Evolutionary conservation across 2,888 invertebrate genomes (phyloP).

Genomic region (Troilus luridus): DNA sequence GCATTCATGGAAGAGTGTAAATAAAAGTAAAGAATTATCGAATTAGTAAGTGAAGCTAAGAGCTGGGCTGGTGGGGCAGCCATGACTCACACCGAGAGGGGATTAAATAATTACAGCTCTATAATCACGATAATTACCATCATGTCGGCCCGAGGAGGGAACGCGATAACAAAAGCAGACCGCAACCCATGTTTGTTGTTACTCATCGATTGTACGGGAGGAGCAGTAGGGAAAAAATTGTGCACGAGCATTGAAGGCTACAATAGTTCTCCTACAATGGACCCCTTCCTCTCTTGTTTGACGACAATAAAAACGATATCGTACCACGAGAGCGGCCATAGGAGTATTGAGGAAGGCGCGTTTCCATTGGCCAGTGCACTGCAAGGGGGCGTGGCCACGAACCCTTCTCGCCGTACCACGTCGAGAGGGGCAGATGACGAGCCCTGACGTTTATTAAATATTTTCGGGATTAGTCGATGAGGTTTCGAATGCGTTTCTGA

Average conservation of each 20-base stretch:
- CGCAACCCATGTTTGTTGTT: slow-evolving; percentile 53
- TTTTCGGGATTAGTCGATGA: slow-evolving; percentile 57
- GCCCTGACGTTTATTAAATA: slow-evolving; percentile 60
- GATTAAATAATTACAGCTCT: slow-evolving; percentile 41
- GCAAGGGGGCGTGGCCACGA: neutral
- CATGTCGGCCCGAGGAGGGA: slow-evolving; percentile 10
- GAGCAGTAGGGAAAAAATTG: neutral
- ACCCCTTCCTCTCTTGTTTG: slow-evolving; percentile 47
- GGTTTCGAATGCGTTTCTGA: slow-evolving; percentile 59
- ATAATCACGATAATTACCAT: slow-evolving; percentile 46
- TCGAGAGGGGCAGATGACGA: neutral
- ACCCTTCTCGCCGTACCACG: slow-evolving; percentile 33
- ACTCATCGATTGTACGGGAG: slow-evolving; percentile 20
- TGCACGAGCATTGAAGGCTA: slow-evolving; percentile 28
- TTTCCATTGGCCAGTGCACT: neutral
- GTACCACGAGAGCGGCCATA: slow-evolving; percentile 42
- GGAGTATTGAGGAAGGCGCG: neutral
- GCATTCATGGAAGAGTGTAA: neutral
- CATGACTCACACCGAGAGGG: slow-evolving; percentile 16
- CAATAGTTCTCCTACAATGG: slow-evolving; percentile 44
- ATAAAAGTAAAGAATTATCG: neutral
- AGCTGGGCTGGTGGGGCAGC: neutral
- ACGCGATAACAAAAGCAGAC: slow-evolving; percentile 23
- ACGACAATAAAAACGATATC: slow-evolving; percentile 53
- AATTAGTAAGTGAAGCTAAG: slow-evolving; percentile 35